Percentiles rank a stretch among this genome's conserved stretches.
Evolutionary conservation across 2,113 vertebrate species (phyloP).

Genomic region (Egretta garzetta): DNA sequence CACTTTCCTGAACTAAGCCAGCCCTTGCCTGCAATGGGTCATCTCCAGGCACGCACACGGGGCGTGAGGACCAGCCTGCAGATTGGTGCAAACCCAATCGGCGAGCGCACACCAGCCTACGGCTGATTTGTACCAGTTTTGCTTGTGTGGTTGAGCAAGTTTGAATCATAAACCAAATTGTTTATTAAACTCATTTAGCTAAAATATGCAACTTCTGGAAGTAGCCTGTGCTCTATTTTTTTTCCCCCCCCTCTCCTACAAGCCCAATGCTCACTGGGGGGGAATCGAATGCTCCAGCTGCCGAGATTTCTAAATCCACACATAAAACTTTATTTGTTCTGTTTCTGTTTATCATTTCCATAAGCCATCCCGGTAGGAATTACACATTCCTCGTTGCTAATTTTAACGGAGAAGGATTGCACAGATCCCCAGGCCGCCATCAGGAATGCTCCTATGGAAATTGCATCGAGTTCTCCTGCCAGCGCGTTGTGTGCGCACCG

Average conservation of each 20-base stretch:
- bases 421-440: neutral
- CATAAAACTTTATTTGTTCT: neutral
- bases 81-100: neutral
- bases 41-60: rapidly evolving
- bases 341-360: neutral
- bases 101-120: neutral
- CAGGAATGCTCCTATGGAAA: neutral
- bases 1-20: neutral
- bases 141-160: neutral
- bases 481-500: rapidly evolving
- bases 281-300: neutral
- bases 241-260: neutral
- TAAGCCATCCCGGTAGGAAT: neutral
- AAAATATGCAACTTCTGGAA: constrained; percentile 3
- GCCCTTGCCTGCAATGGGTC: neutral
- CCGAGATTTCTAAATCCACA: neutral
- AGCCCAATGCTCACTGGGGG: rapidly evolving
- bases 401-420: neutral
- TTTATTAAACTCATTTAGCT: constrained; percentile 27
- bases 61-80: neutral
- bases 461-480: neutral
- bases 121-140: neutral
- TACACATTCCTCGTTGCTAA: neutral
- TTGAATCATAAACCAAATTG: neutral
- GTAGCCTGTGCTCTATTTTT: neutral